Evolutionary conservation across 2,113 vertebrate genomes (phyloP), one percentile per base, ranked within the genome.

Genomic region (Odocoileus hemionus): DNA sequence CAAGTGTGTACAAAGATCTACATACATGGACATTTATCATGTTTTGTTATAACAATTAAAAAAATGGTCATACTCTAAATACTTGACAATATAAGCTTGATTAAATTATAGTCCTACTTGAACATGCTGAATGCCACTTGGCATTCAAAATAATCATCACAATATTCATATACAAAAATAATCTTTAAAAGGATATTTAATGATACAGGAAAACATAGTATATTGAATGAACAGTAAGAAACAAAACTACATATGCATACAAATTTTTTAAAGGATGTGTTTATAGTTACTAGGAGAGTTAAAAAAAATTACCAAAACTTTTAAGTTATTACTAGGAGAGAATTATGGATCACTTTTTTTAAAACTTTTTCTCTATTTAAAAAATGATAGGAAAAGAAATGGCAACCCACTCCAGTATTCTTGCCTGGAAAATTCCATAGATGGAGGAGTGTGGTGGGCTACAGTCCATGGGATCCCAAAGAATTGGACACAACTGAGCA

Each of bases 291-390:
- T 28, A 80, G 67, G 58, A 64, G 2, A 33, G 17, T 88, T 76
- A 43, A 57, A 39, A 39, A 61, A 94, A 93, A 80, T 39, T 64
- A 28, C 3, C 7, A 85, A 84, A 43, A 94, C 74, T 87, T 87
- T 93, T 88, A 83, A 74, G 28, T 80, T 80, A 76, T 67, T 43
- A 78, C 30, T 88, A 87, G 5, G 16, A 60, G 23, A 96, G 28
- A 93, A 96, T 74, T 94, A 67, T 15, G 87, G 70, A 55, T 84
- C 43, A 79, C 78, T 94, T 94, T 96, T 23, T 93, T 50, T 86
- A 89, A 60, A 16, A 86, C 6, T 70, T 96, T 90, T 80, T 45
- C 60, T 84, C 2, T 74, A 67, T 80, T 86, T 93, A 58, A n/a
- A n/a, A n/a, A n/a, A n/a, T n/a, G n/a, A n/a, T n/a, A n/a, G n/a